Percentiles rank a stretch among this genome's conserved stretches.
phyloP scores from a whole-genome alignment of 2,797 vertebrate genomes.

The Lerista edwardsae region DNA sequence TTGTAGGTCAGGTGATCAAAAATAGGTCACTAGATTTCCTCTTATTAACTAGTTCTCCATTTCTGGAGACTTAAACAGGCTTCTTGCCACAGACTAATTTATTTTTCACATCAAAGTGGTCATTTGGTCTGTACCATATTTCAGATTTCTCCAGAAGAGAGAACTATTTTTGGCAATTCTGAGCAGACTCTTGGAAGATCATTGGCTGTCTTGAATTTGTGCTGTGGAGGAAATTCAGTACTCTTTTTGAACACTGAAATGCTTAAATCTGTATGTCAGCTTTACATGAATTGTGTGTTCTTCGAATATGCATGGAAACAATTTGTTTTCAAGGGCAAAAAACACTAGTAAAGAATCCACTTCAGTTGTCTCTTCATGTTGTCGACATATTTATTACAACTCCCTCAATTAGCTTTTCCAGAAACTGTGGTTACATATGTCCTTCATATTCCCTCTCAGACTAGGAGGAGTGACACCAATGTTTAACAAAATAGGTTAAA shows the following conservation, averaged over 20 bases:
- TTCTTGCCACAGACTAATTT: conserved; percentile 10
- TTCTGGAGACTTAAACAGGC: conserved; percentile 1
- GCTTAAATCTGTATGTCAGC: not conserved
- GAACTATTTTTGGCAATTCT: not conserved
- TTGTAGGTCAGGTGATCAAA: not conserved
- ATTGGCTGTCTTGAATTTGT: not conserved
- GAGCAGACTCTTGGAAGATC: not conserved
- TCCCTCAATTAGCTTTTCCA: not conserved
- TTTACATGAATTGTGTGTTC: not conserved
- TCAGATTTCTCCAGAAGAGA: not conserved
- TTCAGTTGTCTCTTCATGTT: not conserved
- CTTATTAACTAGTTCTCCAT: not conserved
- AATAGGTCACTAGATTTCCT: not conserved
- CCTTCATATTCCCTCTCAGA: not conserved
- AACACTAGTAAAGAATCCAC: not conserved
- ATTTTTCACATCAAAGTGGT: not conserved
- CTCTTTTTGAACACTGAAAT: not conserved
- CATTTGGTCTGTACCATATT: not conserved
- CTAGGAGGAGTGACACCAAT: not conserved
- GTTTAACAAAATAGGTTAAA: not conserved
- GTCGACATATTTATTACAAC: not conserved
- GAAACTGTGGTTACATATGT: not conserved
- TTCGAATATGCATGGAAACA: not conserved
- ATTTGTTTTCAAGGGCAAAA: not conserved
- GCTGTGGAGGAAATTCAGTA: not conserved